phyloP scores from a whole-genome alignment of 2,888 invertebrate genomes.

The Prenolepis imparis region DNA sequence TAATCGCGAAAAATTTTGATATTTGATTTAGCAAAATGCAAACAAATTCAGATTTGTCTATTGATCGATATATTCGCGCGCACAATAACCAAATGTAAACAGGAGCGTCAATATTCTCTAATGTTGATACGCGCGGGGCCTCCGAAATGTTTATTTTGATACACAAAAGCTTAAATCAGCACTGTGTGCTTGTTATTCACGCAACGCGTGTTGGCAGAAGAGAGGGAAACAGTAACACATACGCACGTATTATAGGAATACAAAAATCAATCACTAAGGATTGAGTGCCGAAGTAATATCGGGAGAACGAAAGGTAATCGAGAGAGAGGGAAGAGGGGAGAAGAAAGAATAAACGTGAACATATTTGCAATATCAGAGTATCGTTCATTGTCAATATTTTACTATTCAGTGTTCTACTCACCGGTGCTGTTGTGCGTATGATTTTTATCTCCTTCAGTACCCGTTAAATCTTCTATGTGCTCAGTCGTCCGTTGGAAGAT shows the following conservation, averaged over 20 bases:
- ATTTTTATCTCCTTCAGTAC: not conserved
- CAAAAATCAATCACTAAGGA: too few relatives aligned
- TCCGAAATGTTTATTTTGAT: not conserved
- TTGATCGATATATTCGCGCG: not conserved
- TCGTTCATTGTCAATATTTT: not conserved
- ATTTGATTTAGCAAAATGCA: not conserved
- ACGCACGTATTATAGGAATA: too few relatives aligned
- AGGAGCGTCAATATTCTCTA: not conserved
- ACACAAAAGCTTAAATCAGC: not conserved
- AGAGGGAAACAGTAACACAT: too few relatives aligned
- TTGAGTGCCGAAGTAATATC: too few relatives aligned
- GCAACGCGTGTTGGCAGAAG: not conserved
- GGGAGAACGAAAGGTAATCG: not conserved
- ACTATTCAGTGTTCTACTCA: not conserved
- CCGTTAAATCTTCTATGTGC: not conserved
- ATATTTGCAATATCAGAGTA: not conserved
- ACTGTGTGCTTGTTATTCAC: not conserved
- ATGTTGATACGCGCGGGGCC: not conserved
- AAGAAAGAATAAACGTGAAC: not conserved
- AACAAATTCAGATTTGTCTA: not conserved
- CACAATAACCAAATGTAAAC: not conserved
- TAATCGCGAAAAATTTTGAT: slow-evolving; percentile 18
- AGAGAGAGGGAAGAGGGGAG: too few relatives aligned
- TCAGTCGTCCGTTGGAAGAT: not conserved
- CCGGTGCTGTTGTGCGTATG: not conserved